A percentile compares a stretch with the other conserved stretches of the same genome.
Evolutionary conservation across 2,797 vertebrate genomes (phyloP).

Genomic region (Buceros bicornis): DNA sequence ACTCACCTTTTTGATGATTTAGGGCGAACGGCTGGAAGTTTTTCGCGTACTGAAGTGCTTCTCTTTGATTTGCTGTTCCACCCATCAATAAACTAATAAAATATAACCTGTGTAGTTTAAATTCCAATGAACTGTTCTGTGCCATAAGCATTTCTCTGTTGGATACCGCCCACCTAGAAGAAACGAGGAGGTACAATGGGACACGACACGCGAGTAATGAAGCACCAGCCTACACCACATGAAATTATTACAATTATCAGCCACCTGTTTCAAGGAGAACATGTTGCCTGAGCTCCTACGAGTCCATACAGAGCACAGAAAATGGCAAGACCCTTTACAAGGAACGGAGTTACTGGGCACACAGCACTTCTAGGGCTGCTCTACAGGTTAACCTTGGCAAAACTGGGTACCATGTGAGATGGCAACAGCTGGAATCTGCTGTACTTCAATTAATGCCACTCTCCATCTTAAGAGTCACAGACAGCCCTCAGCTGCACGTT

Average conservation of each 20-base stretch:
- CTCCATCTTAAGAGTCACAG: neutral
- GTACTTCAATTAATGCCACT: neutral
- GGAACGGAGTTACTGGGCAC: neutral
- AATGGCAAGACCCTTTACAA: neutral
- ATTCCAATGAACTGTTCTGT: slow-evolving; percentile 88
- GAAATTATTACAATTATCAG: slow-evolving; percentile 2
- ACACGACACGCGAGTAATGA: neutral
- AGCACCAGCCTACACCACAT: neutral
- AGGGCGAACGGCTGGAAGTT: slow-evolving; percentile 88
- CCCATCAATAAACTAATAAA: slow-evolving; percentile 89
- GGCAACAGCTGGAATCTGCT: neutral
- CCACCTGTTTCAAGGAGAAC: neutral
- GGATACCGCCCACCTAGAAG: slow-evolving; percentile 86
- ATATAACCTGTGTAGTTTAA: slow-evolving; percentile 87
- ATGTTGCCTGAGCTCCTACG: neutral
- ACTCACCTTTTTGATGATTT: slow-evolving; percentile 86
- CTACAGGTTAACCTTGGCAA: neutral
- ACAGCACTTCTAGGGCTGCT: neutral
- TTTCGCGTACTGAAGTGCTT: slow-evolving; percentile 87
- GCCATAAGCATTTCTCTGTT: slow-evolving; percentile 90
- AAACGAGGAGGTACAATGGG: neutral
- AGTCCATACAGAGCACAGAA: neutral
- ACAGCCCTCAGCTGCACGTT: neutral
- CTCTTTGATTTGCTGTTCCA: slow-evolving; percentile 86
- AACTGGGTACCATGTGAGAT: neutral